Conservation (phyloP, 2,797 vertebrate species). For the Sebastes vulpes region DNA sequence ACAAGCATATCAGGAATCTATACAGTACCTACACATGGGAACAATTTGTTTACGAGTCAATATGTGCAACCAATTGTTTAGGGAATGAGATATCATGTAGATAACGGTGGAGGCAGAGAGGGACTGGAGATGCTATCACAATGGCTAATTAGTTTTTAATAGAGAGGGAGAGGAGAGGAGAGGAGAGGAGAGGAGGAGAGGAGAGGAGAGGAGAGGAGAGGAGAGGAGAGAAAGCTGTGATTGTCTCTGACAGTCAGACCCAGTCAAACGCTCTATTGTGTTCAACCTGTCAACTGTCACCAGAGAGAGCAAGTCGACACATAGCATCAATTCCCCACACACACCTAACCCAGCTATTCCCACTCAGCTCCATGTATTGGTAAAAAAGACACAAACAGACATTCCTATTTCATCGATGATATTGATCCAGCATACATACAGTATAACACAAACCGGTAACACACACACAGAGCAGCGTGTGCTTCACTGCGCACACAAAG, state of each 20-base stretch:
- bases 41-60: neutral
- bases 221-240: constrained; percentile 22
- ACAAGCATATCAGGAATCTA: constrained; percentile 8
- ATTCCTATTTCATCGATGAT: constrained; percentile 40
- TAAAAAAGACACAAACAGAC: constrained; percentile 32
- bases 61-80: neutral
- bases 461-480: neutral
- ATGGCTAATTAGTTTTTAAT: neutral
- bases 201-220: neutral
- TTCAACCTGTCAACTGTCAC: constrained; percentile 74
- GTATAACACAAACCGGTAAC: neutral
- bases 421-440: constrained; percentile 36
- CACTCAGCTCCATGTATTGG: constrained; percentile 12
- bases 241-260: constrained; percentile 43
- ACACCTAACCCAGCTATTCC: constrained; percentile 3
- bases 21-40: neutral
- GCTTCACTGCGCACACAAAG: neutral
- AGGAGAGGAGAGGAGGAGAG: neutral
- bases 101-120: neutral
- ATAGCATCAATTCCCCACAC: constrained; percentile 56
- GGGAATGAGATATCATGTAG: neutral
- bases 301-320: constrained; percentile 43
- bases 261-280: constrained; percentile 61
- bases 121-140: neutral
- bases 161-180: neutral